Evolutionary conservation across 2,797 vertebrate genomes (phyloP), one percentile per base, ranked within the genome.

Genomic region (Darevskia nairensis): DNA sequence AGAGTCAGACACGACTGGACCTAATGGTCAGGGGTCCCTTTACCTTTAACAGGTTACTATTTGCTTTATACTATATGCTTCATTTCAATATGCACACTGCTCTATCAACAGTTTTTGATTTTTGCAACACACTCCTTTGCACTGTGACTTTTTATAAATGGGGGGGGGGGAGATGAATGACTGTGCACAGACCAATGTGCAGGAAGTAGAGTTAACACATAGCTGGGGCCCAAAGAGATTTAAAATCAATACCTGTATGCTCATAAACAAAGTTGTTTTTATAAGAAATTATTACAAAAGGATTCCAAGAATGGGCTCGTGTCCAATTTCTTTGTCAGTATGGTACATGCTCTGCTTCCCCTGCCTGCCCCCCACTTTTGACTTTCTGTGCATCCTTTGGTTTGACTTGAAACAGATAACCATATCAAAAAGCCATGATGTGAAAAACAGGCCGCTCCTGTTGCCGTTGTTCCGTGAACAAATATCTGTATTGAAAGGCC

Each of bases 401-500:
- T 2, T 61, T 21, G 71, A 32, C 32, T 82, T 69, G 81, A 69
- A 69, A 69, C 39, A 69, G 29, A 46, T 69, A 66, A 29, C 39
- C 61, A 15, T 82, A 32, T 88, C 64, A 72, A 50, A 50, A 50
- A 1, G 10, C 79, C 69, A 89, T 1, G 50, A 41, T 75, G 27
- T 0, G 0, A 72, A 87, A 88, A 50, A 46, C 79, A 86, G 61
- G 66, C 76, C 76, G 83, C 7, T 79, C 79, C 59, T 75, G 59
- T 69, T 75, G 69, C 8, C 71, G 72, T 27, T 71, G 35, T 1
- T 72, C 8, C 66, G 61, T 50, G 76, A 29, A 69, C 6, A 87
- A 50, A 84, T 50, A 50, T 69, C n/a, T 87, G 90, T 87, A 79
- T 89, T 79, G 86, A 88, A 89, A 46, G 86, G 92, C 90, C 90